Evolutionary conservation across 1,140 invertebrate genomes (phyloP).

Genomic region (Aradophagus sp.): DNA sequence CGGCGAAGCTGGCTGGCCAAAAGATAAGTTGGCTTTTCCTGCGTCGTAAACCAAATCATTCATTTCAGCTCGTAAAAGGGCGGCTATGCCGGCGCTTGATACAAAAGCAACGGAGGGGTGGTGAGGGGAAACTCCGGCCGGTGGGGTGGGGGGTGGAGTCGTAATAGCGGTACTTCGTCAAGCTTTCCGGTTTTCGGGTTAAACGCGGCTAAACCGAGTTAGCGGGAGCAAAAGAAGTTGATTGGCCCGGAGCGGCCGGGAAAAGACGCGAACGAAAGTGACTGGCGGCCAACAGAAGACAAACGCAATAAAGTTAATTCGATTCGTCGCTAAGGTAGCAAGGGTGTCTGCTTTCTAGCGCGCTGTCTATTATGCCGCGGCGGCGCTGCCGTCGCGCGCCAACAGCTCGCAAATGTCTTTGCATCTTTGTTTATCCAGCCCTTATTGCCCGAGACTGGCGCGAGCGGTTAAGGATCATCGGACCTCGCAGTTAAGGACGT

Average conservation of each 20-base stretch:
- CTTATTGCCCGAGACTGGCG: slow-evolving; percentile 28
- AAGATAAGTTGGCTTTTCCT: too few relatives aligned
- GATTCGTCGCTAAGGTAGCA: slow-evolving; percentile 62
- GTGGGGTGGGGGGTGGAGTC: too few relatives aligned
- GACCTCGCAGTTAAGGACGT: too few relatives aligned
- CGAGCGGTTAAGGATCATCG: too few relatives aligned
- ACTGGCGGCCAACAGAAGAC: slow-evolving; percentile 68
- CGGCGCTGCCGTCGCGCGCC: slow-evolving; percentile 53
- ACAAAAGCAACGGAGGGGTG: too few relatives aligned
- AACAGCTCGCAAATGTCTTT: slow-evolving; percentile 39
- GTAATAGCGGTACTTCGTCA: slow-evolving; percentile 43
- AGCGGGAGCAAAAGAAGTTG: slow-evolving; percentile 35
- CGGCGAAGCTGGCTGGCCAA: too few relatives aligned
- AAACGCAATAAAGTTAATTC: slow-evolving; percentile 74
- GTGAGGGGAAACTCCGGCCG: too few relatives aligned
- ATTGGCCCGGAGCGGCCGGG: slow-evolving; percentile 46
- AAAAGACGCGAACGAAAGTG: slow-evolving; percentile 58
- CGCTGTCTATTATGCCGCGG: slow-evolving; percentile 64
- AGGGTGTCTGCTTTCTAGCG: slow-evolving; percentile 68
- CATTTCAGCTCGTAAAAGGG: too few relatives aligned
- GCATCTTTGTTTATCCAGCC: too few relatives aligned
- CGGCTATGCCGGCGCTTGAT: too few relatives aligned
- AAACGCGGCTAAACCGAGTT: slow-evolving; percentile 29
- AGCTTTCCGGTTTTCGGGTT: slow-evolving; percentile 37
- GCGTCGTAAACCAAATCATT: too few relatives aligned